Evolutionary conservation across 2,797 vertebrate genomes (phyloP), one percentile per base, ranked within the genome.

Genomic region (Nothura maculosa): DNA sequence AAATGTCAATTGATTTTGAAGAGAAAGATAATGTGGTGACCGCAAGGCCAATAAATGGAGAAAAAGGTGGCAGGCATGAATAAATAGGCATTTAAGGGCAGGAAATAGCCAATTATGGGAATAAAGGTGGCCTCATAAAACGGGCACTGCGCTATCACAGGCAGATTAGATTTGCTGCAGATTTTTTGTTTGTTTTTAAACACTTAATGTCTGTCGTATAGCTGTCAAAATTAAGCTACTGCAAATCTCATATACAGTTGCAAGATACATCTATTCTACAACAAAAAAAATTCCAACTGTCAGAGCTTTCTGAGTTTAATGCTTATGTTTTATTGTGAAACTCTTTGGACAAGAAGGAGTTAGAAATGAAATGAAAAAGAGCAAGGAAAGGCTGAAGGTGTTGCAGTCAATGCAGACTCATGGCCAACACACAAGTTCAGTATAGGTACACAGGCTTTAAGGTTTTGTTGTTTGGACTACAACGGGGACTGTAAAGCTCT

Each of bases 31-130:
- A 95, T 85, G 47, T 85, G 60, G 20, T 94, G 85, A 94, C 82
- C 63, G 43, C 32, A 90, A 86, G 91, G 75, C 75, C 92, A 94
- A 81, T 86, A 89, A 95, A 87, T 58, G 20, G 30, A 85, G 83
- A 87, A 83, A 92, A 95, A 95, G 61, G 81, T 90, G 90, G 60
- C 55, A 94, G 73, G 78, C 50, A 93, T 75, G 85, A 97, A 96
- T 85, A 97, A 96, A 98, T 88, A 96, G 91, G 62, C 68, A 88
- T 96, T 98, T 97, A 93, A 97, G 90, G 72, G 93, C 27, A 94
- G 76, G 89, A 96, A 97, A 95, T 48, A 94, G 92, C 64, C 92
- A 96, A 96, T 97, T 97, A 95, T 12, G 57, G 91, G 93, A 95
- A 76, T 88, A 95, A 95, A 93, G 62, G 47, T 4, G 5, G 48